These are phyloP conservation scores for Caenorhabditis parvicauda DNA, from an alignment of 2,888 invertebrate species.

Conservation along the genomic window DNA sequence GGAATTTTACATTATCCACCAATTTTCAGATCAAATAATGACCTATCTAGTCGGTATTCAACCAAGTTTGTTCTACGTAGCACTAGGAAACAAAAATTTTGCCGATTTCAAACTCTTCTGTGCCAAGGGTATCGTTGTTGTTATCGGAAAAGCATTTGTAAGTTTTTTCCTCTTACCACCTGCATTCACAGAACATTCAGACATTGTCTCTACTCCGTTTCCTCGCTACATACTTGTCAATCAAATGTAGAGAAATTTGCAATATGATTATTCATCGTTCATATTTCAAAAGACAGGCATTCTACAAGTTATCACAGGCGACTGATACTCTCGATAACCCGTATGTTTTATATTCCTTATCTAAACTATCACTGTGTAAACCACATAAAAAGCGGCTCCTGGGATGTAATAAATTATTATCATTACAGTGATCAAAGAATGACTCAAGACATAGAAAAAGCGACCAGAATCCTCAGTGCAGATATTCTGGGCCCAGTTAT, in stretches of 20 bases:
- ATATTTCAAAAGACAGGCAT: constrained; percentile 67
- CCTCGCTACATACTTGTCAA: constrained; percentile 65
- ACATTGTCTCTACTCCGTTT: constrained; percentile 65
- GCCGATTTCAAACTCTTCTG: constrained; percentile 62
- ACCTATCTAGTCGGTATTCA: constrained; percentile 68
- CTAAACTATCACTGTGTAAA: too few relatives aligned
- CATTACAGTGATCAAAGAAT: constrained; percentile 68
- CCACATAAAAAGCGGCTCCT: too few relatives aligned
- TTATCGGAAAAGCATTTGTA: constrained; percentile 58
- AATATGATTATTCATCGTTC: constrained; percentile 65
- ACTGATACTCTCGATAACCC: constrained; percentile 67
- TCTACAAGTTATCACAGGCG: constrained; percentile 66
- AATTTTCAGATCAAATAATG: constrained; percentile 66
- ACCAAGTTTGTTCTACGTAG: constrained; percentile 68
- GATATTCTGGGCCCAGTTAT: constrained; percentile 65
- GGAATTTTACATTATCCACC: too few relatives aligned
- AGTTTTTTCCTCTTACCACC: constrained; percentile 45
- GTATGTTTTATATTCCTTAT: constrained; percentile 61
- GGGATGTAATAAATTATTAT: background rate
- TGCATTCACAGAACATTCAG: constrained; percentile 61
- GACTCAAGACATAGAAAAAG: constrained; percentile 68
- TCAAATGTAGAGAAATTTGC: constrained; percentile 66
- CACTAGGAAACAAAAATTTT: constrained; percentile 64
- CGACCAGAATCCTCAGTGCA: constrained; percentile 65
- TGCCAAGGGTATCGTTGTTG: constrained; percentile 62